Percentiles rank a stretch among this genome's conserved stretches.
These are phyloP conservation scores for Schizotus pectinicornis DNA, from an alignment of 2,888 invertebrate species.

Conservation along the genomic window DNA sequence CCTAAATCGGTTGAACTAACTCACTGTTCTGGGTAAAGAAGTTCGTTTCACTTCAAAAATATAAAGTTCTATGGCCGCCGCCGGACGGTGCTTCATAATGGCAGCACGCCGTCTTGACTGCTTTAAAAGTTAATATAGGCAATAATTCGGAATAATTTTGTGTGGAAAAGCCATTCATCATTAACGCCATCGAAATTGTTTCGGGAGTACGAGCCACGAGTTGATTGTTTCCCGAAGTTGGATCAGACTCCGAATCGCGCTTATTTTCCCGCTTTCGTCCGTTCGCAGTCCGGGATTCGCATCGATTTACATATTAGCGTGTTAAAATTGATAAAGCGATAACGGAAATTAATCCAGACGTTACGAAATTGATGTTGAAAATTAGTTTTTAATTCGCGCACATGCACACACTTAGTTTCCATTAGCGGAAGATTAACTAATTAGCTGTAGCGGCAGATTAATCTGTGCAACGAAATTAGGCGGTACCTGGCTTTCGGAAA, in stretches of 20 bases:
- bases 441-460: slow-evolving; percentile 47
- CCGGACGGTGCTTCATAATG: no score
- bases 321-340: slow-evolving; percentile 33
- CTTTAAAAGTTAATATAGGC: no score
- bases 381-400: slow-evolving; percentile 52
- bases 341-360: slow-evolving; percentile 48
- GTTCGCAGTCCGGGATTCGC: slow-evolving; percentile 5
- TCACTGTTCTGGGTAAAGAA: no score
- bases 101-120: no score
- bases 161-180: no score
- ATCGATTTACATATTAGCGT: slow-evolving; percentile 30
- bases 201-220: no score
- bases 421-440: slow-evolving; percentile 49
- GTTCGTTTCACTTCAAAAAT: no score
- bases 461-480: slow-evolving; percentile 41
- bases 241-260: neutral
- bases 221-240: no score
- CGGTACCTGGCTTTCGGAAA: neutral
- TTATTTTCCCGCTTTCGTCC: slow-evolving; percentile 12
- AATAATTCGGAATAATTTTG: no score
- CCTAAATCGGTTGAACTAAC: no score
- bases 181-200: no score
- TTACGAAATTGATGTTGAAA: slow-evolving; percentile 50
- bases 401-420: slow-evolving; percentile 46
- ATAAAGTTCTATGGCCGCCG: no score